Evolutionary conservation across 2,113 vertebrate genomes (phyloP).

Genomic region (Symphodus melops): DNA sequence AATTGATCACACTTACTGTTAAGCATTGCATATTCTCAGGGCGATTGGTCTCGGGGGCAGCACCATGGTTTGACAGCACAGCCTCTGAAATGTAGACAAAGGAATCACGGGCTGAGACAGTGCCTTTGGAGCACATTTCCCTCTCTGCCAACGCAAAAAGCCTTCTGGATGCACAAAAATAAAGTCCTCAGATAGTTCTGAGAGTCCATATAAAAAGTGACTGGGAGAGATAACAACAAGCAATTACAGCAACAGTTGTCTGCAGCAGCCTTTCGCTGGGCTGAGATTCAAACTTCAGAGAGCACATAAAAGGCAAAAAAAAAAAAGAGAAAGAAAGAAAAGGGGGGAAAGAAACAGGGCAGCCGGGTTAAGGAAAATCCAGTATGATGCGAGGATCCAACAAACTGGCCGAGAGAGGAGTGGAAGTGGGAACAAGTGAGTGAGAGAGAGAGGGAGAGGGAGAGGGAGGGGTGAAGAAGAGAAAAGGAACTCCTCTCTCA

Average conservation of each 20-base stretch:
- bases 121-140: constrained; percentile 83
- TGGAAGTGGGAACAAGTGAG: constrained; percentile 76
- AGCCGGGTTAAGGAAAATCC: constrained; percentile 58
- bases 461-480: constrained; percentile 70
- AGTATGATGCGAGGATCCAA: constrained; percentile 67
- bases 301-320: constrained; percentile 47
- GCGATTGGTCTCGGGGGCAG: constrained; percentile 73
- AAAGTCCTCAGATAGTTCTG: constrained; percentile 64
- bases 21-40: constrained; percentile 84
- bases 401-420: constrained; percentile 72
- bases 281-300: constrained; percentile 59
- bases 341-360: constrained; percentile 12
- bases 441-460: constrained; percentile 56
- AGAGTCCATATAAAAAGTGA: constrained; percentile 72
- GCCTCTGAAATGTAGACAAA: constrained; percentile 82
- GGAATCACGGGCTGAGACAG: constrained; percentile 83
- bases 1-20: constrained; percentile 80
- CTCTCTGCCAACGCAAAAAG: constrained; percentile 58
- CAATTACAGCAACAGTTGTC: constrained; percentile 63
- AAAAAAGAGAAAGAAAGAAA: not conserved
- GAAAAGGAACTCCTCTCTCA: constrained; percentile 81
- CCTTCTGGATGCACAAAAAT: constrained; percentile 56
- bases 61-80: constrained; percentile 75
- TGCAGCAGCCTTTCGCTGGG: constrained; percentile 46
- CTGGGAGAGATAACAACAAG: constrained; percentile 47